Evolutionary conservation across 2,113 vertebrate species (phyloP), one percentile per base, ranked within the genome.

Genomic region (Suncus etruscus): DNA sequence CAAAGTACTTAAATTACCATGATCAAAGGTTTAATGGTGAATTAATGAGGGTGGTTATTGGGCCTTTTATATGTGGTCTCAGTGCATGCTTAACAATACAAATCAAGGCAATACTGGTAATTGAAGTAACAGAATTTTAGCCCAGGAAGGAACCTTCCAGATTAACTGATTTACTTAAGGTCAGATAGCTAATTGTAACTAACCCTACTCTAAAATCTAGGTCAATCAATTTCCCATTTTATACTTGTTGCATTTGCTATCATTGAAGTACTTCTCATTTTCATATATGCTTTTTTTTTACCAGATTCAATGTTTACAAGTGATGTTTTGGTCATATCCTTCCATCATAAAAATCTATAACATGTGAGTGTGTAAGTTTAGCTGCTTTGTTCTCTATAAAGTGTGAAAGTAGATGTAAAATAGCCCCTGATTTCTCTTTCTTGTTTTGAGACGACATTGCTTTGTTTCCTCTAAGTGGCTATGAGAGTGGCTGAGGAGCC

Each of bases 11-110:
- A 93, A 94, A 87, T 81, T 94, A 72, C 86, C 88, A 61, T 68
- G 90, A 94, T 93, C 89, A 25, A 96, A 61, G 91, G 91, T 83
- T 95, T 83, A 76, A 95, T 95, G 94, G 87, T 93, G 77, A 96
- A 94, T 94, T 95, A 95, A 95, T 95, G 88, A 96, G 88, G 22
- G 58, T 87, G 86, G 91, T 93, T 92, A 31, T 69, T 91, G 58
- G 47, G 51, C 18, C 65, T 92, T 94, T 94, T 92, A 66, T 76
- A 86, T 91, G 76, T 94, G 90, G 63, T 86, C 89, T 92, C 82
- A 74, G 89, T 76, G 45, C 73, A 86, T 75, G 69, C 66, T 93
- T 87, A 88, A 87, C 70, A 91, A 94, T 78, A 95, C 93, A 95
- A 92, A 94, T 93, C 77, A 93, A 90, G 80, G 86, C 94, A 91